Evolutionary conservation across 2,888 invertebrate genomes (phyloP).

Genomic region (Tetranychus truncatus): DNA sequence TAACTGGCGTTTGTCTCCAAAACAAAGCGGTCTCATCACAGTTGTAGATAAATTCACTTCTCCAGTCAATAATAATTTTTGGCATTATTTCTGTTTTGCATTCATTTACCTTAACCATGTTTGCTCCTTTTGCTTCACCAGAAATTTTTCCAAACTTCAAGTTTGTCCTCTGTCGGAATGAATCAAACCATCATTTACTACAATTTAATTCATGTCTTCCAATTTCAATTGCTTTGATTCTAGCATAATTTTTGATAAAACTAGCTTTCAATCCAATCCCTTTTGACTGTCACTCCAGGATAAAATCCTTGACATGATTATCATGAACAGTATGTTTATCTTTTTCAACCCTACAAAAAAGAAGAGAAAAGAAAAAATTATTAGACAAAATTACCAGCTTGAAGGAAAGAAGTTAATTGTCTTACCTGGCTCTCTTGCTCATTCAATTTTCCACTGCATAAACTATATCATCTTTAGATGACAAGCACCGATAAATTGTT

Average conservation of each 20-base stretch:
- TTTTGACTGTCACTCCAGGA: not conserved
- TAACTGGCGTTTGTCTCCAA: not conserved
- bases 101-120: not conserved
- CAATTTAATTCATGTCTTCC: not conserved
- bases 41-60: not conserved
- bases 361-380: not conserved
- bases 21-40: constrained; percentile 6
- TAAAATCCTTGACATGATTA: not conserved
- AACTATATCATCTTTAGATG: not conserved
- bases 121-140: not conserved
- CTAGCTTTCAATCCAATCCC: not conserved
- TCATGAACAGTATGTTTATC: not conserved
- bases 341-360: not conserved
- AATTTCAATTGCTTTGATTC: not conserved
- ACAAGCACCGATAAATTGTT: not conserved
- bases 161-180: not conserved
- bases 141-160: not conserved
- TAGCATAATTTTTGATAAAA: not conserved
- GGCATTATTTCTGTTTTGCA: not conserved
- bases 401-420: not conserved
- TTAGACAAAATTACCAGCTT: not conserved
- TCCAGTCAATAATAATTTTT: not conserved
- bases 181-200: not conserved
- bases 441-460: not conserved
- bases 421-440: not conserved